These are phyloP conservation scores for Solen grandis DNA, from an alignment of 1,140 invertebrate genomes.

Conservation along the genomic window DNA sequence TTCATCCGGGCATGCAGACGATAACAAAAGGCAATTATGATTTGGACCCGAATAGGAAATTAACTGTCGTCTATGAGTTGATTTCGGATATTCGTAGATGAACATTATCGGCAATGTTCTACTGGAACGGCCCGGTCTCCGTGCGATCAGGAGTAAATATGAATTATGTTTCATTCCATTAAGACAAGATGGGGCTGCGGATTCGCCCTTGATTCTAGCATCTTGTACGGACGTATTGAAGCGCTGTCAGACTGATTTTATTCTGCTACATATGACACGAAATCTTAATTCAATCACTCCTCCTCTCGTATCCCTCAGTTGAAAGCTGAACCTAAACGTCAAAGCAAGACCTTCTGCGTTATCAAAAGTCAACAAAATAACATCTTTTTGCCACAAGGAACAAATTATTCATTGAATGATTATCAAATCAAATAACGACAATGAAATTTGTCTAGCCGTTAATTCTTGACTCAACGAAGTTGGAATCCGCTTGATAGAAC, in stretches of 20 bases:
- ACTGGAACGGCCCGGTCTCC: conserved; percentile 15
- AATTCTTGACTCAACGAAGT: neutral
- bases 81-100: conserved; percentile 47
- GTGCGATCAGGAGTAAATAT: conserved; percentile 2
- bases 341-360: neutral
- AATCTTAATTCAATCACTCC: conserved; percentile 50
- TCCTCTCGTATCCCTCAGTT: neutral
- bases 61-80: conserved; percentile 48
- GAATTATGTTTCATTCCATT: too few relatives aligned
- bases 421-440: neutral
- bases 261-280: conserved; percentile 13
- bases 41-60: conserved; percentile 49
- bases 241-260: conserved; percentile 3
- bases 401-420: conserved; percentile 46
- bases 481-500: conserved; percentile 7
- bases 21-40: conserved; percentile 55
- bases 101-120: conserved; percentile 20
- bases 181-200: too few relatives aligned
- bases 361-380: conserved; percentile 31
- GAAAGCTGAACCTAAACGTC: neutral
- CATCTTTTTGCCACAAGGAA: neutral
- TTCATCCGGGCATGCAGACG: conserved; percentile 45
- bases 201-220: too few relatives aligned
- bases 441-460: neutral
- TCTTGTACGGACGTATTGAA: conserved; percentile 11